These are phyloP conservation scores for Lutjanus campechanus DNA, from an alignment of 2,797 vertebrate species.

Conservation along the genomic window DNA sequence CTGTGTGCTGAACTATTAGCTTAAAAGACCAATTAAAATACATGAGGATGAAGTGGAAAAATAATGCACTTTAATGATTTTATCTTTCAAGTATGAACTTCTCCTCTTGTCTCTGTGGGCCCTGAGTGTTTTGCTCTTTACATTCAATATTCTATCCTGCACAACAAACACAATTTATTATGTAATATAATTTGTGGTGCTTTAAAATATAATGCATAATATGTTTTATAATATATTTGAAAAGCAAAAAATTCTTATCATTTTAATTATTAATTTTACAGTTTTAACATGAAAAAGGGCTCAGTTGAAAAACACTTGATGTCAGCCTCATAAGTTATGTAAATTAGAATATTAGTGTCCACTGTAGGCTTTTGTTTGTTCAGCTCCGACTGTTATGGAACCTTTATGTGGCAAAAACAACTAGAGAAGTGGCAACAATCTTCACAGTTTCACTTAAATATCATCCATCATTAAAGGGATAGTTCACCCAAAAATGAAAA, in stretches of 20 bases:
- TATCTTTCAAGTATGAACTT: slow-evolving; percentile 8
- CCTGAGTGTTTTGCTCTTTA: neutral
- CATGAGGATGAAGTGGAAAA: neutral
- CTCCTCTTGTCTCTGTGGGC: neutral
- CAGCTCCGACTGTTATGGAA: neutral
- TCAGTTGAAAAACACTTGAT: neutral
- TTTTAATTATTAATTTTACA: neutral
- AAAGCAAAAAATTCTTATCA: neutral
- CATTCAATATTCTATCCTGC: neutral
- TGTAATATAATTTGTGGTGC: neutral
- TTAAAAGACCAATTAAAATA: slow-evolving; percentile 22
- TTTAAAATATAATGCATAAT: neutral
- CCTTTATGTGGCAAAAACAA: neutral
- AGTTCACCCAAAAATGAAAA: no score
- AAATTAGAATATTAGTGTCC: neutral
- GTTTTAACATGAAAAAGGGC: neutral
- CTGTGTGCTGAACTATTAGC: neutral
- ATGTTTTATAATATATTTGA: neutral
- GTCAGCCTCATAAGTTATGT: neutral
- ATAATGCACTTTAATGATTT: slow-evolving; percentile 2
- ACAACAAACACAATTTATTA: neutral
- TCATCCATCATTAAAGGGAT: neutral
- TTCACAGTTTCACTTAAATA: neutral
- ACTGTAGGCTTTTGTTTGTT: neutral
- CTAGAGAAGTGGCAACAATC: neutral